A percentile compares a stretch with the other conserved stretches of the same genome.
Evolutionary conservation across 2,888 invertebrate species (phyloP).

Genomic region (Hymenopus coronatus): DNA sequence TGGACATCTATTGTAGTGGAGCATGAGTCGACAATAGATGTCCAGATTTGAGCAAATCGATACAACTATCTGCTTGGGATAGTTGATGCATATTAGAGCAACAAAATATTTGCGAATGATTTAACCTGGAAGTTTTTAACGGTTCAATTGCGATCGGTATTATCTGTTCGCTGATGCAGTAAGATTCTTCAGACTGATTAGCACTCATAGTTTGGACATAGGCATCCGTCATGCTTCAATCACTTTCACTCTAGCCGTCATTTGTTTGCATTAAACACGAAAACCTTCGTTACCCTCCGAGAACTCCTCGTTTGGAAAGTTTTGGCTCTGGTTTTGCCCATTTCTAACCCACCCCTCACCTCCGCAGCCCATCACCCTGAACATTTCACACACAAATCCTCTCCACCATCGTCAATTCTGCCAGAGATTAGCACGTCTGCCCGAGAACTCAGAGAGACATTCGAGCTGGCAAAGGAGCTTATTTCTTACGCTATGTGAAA

Average conservation of each 20-base stretch:
- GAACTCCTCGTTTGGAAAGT: background rate
- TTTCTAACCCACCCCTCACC: background rate
- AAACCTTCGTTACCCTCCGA: background rate
- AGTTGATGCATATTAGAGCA: too few species aligned
- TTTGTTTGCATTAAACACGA: background rate
- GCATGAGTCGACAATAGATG: too few species aligned
- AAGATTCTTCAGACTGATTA: background rate
- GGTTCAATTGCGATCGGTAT: background rate
- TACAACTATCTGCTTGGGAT: too few species aligned
- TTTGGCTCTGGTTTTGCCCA: background rate
- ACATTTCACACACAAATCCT: background rate
- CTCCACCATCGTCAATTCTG: background rate
- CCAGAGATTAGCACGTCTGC: background rate
- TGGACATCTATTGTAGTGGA: too few species aligned
- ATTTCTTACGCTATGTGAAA: background rate
- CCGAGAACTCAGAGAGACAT: background rate
- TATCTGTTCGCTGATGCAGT: too few species aligned
- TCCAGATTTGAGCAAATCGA: too few species aligned
- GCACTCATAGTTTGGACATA: background rate
- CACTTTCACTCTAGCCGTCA: background rate
- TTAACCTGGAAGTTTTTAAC: too few species aligned
- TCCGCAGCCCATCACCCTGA: background rate
- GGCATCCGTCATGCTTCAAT: background rate
- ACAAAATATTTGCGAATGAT: too few species aligned
- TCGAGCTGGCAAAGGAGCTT: background rate